Base-by-base conservation (phyloP, 1,140 invertebrate species). In the Cotesia typhae region DNA sequence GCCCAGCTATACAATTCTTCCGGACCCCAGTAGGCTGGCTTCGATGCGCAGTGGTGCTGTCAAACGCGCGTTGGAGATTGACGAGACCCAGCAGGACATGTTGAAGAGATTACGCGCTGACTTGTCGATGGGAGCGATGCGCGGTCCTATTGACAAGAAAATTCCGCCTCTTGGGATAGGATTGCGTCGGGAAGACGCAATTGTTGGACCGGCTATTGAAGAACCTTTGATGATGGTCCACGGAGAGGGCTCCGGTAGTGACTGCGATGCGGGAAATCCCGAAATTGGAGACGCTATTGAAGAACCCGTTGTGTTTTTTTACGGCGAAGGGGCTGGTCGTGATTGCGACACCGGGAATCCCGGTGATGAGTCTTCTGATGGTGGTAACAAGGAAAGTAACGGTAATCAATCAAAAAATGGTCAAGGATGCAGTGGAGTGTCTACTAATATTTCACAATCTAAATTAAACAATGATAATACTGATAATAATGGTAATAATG, bases 151-250 rank as follows among this genome's bases (percentile, higher is more conserved):
- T 2, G 83, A 85, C 28, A 83, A 86, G 51, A 81, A 80, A 70
- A 14, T 20, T 7, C 12, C 52, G 37, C 57, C 77, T 10, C 68
- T 79, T 20, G 71, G 77, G 7, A 38, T 86, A 82, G 83, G 71
- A 38, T 36, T 71, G 35, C 66, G 51, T 20, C 64, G 82, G 52
- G 83, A 87, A 1, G 88, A 89, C 28, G n/a, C n/a, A n/a, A 47
- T 70, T 51, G 87, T 92, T 28, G 86, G 92, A 60, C 90, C 92
- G 78, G 89, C 88, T 35, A 92, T 94, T 72, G 92, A 94, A 84
- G 93, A 94, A 78, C 92, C 92, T 53, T 80, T 93, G 1, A 90
- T 94, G 88, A 82, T 92, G 76, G 87, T 95, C 3, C 90, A 89
- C 69, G 94, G 93, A 1, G 90, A 92, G 78, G 94, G 94, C 7